Evolutionary conservation across 2,113 vertebrate species (phyloP).

Genomic region (Paradoxurus hermaphroditus): DNA sequence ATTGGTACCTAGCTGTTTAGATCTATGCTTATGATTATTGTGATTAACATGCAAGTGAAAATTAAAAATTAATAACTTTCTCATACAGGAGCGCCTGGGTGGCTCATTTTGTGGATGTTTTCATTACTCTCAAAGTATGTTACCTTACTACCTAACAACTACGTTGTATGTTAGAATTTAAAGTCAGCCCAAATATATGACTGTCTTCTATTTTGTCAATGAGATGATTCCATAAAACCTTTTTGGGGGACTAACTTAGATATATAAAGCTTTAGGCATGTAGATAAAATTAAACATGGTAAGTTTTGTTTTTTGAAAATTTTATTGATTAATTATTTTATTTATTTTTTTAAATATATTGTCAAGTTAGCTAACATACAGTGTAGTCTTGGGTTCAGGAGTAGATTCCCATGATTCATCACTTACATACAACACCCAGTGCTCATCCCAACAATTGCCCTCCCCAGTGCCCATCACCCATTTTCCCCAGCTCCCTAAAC

Average conservation of each 20-base stretch:
- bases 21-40: not conserved
- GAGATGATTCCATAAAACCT: not conserved
- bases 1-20: not conserved
- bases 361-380: no score
- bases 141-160: not conserved
- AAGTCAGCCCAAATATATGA: not conserved
- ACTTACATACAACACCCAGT: no score
- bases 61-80: not conserved
- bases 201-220: not conserved
- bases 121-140: not conserved
- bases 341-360: no score
- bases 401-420: no score
- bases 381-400: no score
- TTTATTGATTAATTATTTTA: not conserved
- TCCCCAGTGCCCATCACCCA: no score
- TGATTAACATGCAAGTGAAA: not conserved
- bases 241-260: not conserved
- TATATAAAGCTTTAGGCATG: not conserved
- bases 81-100: not conserved
- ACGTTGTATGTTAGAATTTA: not conserved
- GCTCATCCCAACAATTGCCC: no score
- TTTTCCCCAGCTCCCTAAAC: no score
- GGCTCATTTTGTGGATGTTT: not conserved
- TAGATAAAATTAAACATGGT: constrained; percentile 10
- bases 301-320: not conserved